These are phyloP conservation scores for Caenorhabditis imperialis DNA, from an alignment of 2,888 invertebrate species.

Conservation along the genomic window DNA sequence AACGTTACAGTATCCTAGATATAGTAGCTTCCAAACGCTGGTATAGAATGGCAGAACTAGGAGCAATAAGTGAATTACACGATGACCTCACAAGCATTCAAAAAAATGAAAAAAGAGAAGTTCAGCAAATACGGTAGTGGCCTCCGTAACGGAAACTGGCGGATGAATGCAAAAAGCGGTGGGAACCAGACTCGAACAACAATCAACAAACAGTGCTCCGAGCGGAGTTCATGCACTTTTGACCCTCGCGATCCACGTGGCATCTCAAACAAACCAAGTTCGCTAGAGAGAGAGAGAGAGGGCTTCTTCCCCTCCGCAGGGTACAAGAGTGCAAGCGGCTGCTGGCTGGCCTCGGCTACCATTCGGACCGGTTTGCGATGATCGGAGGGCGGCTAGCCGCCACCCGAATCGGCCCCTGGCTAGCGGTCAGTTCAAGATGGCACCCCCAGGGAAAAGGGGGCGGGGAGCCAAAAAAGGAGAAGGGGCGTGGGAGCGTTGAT, in stretches of 20 bases:
- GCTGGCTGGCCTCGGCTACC: constrained; percentile 13
- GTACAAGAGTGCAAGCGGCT: constrained; percentile 39
- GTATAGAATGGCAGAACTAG: too few species aligned
- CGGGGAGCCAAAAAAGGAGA: constrained; percentile 1
- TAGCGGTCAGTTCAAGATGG: constrained; percentile 25
- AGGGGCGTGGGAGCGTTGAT: constrained; percentile 5
- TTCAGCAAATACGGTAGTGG: constrained; percentile 15
- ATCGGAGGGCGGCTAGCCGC: constrained; percentile 13
- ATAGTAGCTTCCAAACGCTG: too few species aligned
- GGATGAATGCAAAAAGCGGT: background rate
- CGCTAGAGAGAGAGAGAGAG: too few species aligned
- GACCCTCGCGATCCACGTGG: constrained; percentile 23
- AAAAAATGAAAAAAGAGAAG: background rate
- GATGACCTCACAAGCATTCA: too few species aligned
- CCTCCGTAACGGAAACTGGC: background rate
- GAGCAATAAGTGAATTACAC: background rate
- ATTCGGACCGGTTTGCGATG: constrained; percentile 34
- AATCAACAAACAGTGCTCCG: background rate
- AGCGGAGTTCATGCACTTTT: constrained; percentile 13
- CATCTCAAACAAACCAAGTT: constrained; percentile 11
- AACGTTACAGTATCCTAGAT: too few species aligned
- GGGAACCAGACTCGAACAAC: background rate
- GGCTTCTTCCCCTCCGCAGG: background rate
- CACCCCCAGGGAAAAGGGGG: constrained; percentile 3
- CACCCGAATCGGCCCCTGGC: constrained; percentile 1